Base-by-base conservation (phyloP, 2,888 invertebrate genomes). In the Papilio demoleus region DNA sequence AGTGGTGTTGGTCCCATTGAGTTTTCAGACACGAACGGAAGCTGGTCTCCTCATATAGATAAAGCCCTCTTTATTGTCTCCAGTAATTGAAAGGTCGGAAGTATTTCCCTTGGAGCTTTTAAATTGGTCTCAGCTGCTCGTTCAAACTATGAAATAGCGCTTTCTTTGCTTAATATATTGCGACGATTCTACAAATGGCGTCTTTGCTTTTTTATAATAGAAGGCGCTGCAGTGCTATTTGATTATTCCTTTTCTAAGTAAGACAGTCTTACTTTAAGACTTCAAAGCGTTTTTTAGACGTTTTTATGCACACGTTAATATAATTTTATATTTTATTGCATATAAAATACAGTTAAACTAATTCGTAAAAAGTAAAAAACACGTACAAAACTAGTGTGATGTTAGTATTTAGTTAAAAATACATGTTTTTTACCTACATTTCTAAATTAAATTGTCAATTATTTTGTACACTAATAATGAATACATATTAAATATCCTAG, bases 51-150 rank as follows among this genome's bases (percentile, higher is more conserved):
- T 78, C 77, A 75, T 83, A 81, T 74, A 84, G 85, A 88, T 85
- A 88, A 84, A 86, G 82, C 84, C 81, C 81, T 81, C 84, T 88
- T 88, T 88, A 90, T 88, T 88, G 88, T 88, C 83, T 88, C 82
- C 83, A 80, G 88, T 90, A 91, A 90, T 89, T 90, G 90, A 90
- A 90, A 88, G 88, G 88, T 85, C 83, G 81, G 81, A 81, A 80
- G 81, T 80, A 83, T 82, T 84, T 82, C 82, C 81, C 83, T 80
- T 78, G 76, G 77, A 83, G 82, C 83, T 81, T 82, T 86, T 83
- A 87, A 88, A 87, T 82, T 83, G 83, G 79, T 78, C 84, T 79
- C 88, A 86, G 85, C 84, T 87, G 87, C 77, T 75, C 71, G 76
- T 79, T 78, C 79, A 77, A 75, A 75, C 77, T 77, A 81, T 79